Base-by-base conservation (phyloP, 2,113 vertebrate species). In the Mus spicilegus region DNA sequence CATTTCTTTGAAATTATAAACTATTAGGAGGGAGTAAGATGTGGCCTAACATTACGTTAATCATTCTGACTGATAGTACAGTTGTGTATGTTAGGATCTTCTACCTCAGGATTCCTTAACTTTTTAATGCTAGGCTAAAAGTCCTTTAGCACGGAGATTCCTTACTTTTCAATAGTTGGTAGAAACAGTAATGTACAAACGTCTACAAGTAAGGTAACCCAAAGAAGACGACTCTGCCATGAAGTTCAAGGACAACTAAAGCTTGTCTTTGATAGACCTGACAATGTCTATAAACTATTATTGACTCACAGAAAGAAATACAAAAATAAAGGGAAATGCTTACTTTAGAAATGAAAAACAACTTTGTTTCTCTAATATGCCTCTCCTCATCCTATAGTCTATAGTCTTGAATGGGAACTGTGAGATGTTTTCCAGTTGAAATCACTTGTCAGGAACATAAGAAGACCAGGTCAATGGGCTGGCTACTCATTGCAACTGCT, bases 1-100 rank as follows among this genome's bases (percentile, higher is more conserved):
- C 17, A 69, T 70, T 85, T 93, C 6, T 87, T 96, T 94, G 54
- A 90, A 81, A 87, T 93, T 54, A 51, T 39, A 82, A 96, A 75
- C 6, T 49, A 42, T 76, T 42, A 42, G 42, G 42, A 89, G 72
- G 3, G 17, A 80, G 39, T 54, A 82, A 78, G 3, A n/a, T 17
- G 0, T 77, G 5, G 1, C 9, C 77, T 90, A 33, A 58, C 22
- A 84, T 96, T 72, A 56, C 89, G 72, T 91, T 87, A 88, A 77
- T 54, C 82, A 87, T 58, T 77, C 26, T 81, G 12, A 65, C 81
- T 85, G 58, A 14, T 51, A 92, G 39, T 56, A 94, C 72, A 51
- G 3, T 54, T 17, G 65, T 17, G 4, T 65, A 26, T 89, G 3
- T 33, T 58, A n/a, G 17, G 70, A 82, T 33, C 81, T 96, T 77